Evolutionary conservation across 2,113 vertebrate species (phyloP), one percentile per base, ranked within the genome.

Genomic region (Phyllostomus discolor): DNA sequence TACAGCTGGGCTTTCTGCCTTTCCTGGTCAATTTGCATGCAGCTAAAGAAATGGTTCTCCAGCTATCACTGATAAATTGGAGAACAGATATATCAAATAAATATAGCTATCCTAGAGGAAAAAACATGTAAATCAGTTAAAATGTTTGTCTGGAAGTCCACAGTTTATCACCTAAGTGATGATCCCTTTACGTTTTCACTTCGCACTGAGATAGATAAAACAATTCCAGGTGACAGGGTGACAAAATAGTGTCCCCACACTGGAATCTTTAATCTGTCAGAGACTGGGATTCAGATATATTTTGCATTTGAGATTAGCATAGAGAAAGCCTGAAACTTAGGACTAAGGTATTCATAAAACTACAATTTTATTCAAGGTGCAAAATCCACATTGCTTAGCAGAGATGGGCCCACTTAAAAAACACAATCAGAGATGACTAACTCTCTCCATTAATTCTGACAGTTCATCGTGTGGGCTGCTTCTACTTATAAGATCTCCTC

Each of bases 81-180:
- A 88, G 66, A 97, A 97, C 50, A 97, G 92, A 98, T 97, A 88
- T 59, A 97, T 97, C 96, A 98, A 94, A 97, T 86, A 98, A 98
- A 95, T 93, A 43, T 62, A 98, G 94, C 70, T 97, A 97, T 97
- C 97, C 96, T 98, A 88, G 79, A 98, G 97, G 97, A 97, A 98
- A 98, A 96, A 98, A 97, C 96, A 98, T 98, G 95, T 98, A 98
- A 98, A 98, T 98, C 98, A 97, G 95, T 96, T 98, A 97, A 97
- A 98, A 98, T 96, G 84, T 98, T 98, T 98, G 93, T 98, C 96
- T 98, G 81, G 80, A 98, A 98, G 95, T 91, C 91, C 94, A 96
- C 72, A 98, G 96, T 97, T 98, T 98, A 98, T 98, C 97, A 98
- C 94, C 96, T 97, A 97, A 96, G 97, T 97, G 98, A 98, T 98